A percentile compares a stretch with the other conserved stretches of the same genome.
phyloP scores from a whole-genome alignment of 2,797 vertebrate species.

The Cephalopachus bancanus region DNA sequence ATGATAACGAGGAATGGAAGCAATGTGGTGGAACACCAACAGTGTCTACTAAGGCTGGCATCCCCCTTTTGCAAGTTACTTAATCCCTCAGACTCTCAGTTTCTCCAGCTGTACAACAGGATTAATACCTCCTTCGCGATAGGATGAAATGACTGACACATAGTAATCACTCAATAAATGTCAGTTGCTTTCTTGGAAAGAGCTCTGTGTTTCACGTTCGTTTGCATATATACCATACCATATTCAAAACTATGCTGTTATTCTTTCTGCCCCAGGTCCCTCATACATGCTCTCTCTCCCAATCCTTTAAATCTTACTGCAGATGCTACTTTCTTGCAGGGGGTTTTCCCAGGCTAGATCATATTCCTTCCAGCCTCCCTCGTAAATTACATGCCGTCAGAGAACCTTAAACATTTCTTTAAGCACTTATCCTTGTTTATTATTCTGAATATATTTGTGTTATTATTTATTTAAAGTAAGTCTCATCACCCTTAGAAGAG shows the following conservation, averaged over 20 bases:
- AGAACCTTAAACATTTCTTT: neutral
- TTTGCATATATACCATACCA: neutral
- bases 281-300: neutral
- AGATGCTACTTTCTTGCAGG: neutral
- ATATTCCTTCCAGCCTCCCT: neutral
- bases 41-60: neutral
- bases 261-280: neutral
- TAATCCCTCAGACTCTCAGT: neutral
- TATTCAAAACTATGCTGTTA: neutral
- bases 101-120: constrained; percentile 8
- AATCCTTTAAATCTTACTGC: neutral
- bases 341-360: neutral
- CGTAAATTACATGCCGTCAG: neutral
- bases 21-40: too few relatives aligned
- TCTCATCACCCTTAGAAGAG: neutral
- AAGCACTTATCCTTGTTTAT: neutral
- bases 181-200: neutral
- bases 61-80: neutral
- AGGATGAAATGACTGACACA: neutral
- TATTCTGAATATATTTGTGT: neutral
- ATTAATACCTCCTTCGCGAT: too few relatives aligned
- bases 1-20: neutral
- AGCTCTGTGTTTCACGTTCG: neutral
- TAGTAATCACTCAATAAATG: neutral
- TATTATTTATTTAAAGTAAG: neutral